Conservation (phyloP, 2,888 invertebrate genomes). For the Synanthedon formicaeformis region DNA sequence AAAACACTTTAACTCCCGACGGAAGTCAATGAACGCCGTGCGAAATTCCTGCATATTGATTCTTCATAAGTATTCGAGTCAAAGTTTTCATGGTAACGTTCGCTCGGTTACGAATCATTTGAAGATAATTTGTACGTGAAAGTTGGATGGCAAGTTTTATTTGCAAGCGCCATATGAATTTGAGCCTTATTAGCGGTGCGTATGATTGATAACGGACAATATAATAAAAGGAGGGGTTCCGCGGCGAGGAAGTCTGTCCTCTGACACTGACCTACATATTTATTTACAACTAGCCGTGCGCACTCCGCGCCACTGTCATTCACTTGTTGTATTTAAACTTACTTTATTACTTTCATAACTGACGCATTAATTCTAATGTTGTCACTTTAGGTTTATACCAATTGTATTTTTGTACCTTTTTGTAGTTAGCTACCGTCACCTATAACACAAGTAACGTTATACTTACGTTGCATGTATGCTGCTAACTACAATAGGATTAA, state of each 20-base stretch:
- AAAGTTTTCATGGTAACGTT: not conserved
- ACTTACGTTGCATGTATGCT: too few species aligned
- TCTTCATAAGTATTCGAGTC: not conserved
- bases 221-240: slow-evolving; percentile 19
- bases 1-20: not conserved
- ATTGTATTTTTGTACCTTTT: not conserved
- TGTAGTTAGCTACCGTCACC: too few species aligned
- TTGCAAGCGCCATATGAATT: slow-evolving; percentile 15
- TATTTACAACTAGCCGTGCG: slow-evolving; percentile 7
- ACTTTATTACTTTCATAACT: not conserved
- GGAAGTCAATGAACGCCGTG: slow-evolving; percentile 17
- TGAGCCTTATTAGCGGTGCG: slow-evolving; percentile 30
- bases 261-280: slow-evolving; percentile 62
- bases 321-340: not conserved
- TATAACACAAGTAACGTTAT: too few species aligned
- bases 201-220: slow-evolving; percentile 35
- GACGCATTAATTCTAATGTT: not conserved
- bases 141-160: not conserved
- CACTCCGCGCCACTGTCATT: not conserved
- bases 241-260: slow-evolving; percentile 39
- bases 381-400: not conserved
- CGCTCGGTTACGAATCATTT: not conserved
- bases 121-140: not conserved
- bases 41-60: not conserved
- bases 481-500: too few species aligned